Conservation (phyloP, 2,797 vertebrate species). For the Catharus ustulatus region DNA sequence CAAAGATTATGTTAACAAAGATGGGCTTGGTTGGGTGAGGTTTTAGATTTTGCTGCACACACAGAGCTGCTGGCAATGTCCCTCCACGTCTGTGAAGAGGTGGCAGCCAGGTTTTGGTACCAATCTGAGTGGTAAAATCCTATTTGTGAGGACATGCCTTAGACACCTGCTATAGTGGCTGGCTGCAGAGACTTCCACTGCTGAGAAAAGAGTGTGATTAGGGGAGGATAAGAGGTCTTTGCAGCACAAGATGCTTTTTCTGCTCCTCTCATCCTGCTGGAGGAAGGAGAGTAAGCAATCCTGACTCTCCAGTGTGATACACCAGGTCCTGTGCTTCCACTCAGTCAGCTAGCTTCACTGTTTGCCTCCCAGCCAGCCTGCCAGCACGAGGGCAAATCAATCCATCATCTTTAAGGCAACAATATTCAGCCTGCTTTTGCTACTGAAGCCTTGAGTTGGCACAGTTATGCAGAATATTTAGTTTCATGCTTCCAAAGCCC, state of each 20-base stretch:
- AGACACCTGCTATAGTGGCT: background rate
- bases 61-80: background rate
- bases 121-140: background rate
- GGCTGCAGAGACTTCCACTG: background rate
- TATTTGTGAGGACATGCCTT: too few species aligned
- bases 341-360: background rate
- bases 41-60: background rate
- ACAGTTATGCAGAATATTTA: background rate
- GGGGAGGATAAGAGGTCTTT: background rate
- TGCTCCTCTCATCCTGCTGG: background rate
- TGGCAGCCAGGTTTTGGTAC: background rate
- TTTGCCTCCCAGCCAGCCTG: background rate
- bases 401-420: background rate
- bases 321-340: background rate
- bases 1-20: background rate
- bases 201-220: background rate
- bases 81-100: background rate
- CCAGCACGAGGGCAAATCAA: fast-evolving
- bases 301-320: background rate
- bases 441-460: background rate
- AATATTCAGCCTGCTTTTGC: background rate
- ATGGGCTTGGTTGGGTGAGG: background rate
- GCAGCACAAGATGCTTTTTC: background rate
- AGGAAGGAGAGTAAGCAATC: background rate
- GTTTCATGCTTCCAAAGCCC: background rate